A percentile compares a stretch with the other conserved stretches of the same genome.
These are phyloP conservation scores for Paramormyrops kingsleyae DNA, from an alignment of 2,113 vertebrate species.

Conservation along the genomic window DNA sequence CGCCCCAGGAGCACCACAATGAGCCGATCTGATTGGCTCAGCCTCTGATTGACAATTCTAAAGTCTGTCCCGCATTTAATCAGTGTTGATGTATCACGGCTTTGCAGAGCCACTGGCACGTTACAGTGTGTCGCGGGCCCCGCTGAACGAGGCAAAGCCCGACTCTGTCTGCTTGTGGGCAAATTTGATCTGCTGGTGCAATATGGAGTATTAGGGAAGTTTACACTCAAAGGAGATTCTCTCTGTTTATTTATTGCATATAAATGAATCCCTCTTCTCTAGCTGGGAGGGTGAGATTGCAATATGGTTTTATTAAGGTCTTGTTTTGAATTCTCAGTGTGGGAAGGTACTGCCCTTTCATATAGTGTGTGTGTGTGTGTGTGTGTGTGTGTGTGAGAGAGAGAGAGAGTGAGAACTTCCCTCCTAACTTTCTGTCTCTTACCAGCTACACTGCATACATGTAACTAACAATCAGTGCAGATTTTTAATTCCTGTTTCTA, in stretches of 20 bases:
- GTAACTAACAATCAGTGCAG: slow-evolving; percentile 41
- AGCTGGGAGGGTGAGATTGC: slow-evolving; percentile 29
- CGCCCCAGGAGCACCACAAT: neutral
- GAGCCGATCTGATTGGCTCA: neutral
- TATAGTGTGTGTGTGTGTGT: slow-evolving; percentile 17
- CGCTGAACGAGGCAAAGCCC: neutral
- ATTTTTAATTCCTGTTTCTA: slow-evolving; percentile 29
- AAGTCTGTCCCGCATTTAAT: neutral
- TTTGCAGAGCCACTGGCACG: neutral
- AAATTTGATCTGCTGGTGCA: slow-evolving; percentile 42
- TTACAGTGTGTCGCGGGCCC: neutral
- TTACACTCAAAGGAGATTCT: slow-evolving; percentile 32
- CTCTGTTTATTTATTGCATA: slow-evolving; percentile 26
- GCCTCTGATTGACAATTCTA: neutral
- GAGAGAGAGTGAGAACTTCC: too few species aligned
- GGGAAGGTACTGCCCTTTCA: slow-evolving; percentile 26
- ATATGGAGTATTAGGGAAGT: slow-evolving; percentile 40
- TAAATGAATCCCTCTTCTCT: slow-evolving; percentile 28
- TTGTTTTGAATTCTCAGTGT: slow-evolving; percentile 33
- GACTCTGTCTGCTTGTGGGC: neutral
- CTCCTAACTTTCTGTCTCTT: slow-evolving; percentile 39
- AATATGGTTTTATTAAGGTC: slow-evolving; percentile 23
- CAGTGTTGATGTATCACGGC: neutral
- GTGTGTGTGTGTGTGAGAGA: neutral
- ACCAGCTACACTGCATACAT: slow-evolving; percentile 48